Base-by-base conservation (phyloP, 2,113 vertebrate species). In the Antennarius striatus region DNA sequence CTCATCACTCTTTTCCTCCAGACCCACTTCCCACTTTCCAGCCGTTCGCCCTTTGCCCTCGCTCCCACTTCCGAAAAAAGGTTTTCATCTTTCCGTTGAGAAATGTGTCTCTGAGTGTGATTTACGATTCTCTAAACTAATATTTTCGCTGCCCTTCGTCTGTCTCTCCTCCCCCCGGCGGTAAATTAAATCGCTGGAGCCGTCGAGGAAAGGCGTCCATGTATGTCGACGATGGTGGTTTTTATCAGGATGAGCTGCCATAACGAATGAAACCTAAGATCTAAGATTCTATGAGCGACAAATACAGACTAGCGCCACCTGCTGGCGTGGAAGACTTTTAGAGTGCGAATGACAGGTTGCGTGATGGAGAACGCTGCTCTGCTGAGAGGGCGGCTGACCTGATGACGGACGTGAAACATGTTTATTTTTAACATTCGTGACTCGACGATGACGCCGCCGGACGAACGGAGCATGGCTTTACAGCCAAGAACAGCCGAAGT, bases 341-440 rank as follows among this genome's bases (percentile, higher is more conserved):
- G 32, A 7, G 2, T 36, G 32, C 5, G 32, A 30, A 30, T 59
- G 43, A 47, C 57, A 32, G 57, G 42, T 11, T 47, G 42, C 28
- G 5, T 46, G 57, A 47, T 59, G 22, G 30, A 46, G 22, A 32
- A 6, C 4, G 29, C 45, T 32, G 43, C 58, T 48, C 11, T 7
- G 58, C 29, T 36, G 28, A 48, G 9, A 6, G 43, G 28, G 6
- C 4, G 56, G 45, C 42, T 10, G 42, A 2, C 16, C 36, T 9
- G 50, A 52, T 36, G 10, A 16, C 30, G 17, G 53, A 57, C 32
- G 12, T 22, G 53, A 40, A 56, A 29, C 54, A 32, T 40, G 53
- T 39, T 67, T 67, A 56, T 67, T 56, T 67, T 67, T 40, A 67
- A 56, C 52, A 7, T 4, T 11, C 63, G 28, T 22, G 16, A 56